These are phyloP conservation scores for Bradynema listronoti DNA, from an alignment of 1,140 invertebrate genomes.

Conservation along the genomic window DNA sequence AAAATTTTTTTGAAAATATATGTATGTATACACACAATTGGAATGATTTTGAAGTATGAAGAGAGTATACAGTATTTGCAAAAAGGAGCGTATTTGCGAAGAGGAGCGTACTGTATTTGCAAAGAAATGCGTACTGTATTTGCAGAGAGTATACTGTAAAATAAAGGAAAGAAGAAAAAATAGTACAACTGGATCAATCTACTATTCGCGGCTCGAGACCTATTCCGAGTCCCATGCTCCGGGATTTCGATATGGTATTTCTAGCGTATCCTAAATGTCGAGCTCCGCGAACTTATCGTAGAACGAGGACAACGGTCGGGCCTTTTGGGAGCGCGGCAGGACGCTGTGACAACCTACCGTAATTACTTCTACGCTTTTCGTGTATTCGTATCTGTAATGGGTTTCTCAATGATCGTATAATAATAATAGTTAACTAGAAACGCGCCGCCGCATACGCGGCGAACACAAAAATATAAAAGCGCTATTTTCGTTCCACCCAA, in stretches of 20 bases:
- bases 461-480: neutral
- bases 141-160: neutral
- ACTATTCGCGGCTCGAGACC: too few relatives aligned
- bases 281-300: neutral
- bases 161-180: neutral
- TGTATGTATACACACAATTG: too few relatives aligned
- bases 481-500: constrained; percentile 1
- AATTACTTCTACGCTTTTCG: constrained; percentile 19
- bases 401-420: too few relatives aligned
- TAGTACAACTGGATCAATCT: too few relatives aligned
- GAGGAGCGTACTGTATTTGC: too few relatives aligned
- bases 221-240: too few relatives aligned
- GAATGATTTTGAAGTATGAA: too few relatives aligned
- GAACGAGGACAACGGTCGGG: neutral
- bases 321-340: constrained; percentile 22
- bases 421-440: too few relatives aligned
- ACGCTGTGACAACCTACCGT: constrained; percentile 30
- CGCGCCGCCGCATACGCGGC: too few relatives aligned
- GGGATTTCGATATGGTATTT: neutral
- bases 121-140: neutral
- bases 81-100: too few relatives aligned
- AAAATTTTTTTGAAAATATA: neutral
- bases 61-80: too few relatives aligned
- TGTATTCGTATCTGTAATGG: constrained; percentile 25
- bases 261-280: neutral